These are phyloP conservation scores for Sphaerophoria rueppellii DNA, from an alignment of 2,888 invertebrate species.

Conservation along the genomic window DNA sequence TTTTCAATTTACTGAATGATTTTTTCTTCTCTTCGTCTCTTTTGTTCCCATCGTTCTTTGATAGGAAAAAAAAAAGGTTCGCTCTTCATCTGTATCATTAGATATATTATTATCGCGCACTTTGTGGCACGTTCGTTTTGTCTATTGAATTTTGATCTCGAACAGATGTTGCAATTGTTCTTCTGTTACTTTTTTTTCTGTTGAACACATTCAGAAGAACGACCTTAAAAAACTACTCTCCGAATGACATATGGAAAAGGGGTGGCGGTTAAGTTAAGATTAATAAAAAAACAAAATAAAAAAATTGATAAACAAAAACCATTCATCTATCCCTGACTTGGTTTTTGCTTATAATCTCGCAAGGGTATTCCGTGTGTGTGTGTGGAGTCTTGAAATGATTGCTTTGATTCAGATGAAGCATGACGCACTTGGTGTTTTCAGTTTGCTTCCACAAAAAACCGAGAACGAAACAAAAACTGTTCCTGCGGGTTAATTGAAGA, in stretches of 20 bases:
- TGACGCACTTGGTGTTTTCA: slow-evolving; percentile 58
- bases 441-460: not conserved
- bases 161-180: slow-evolving; percentile 71
- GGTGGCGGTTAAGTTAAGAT: slow-evolving; percentile 46
- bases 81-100: slow-evolving; percentile 24
- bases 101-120: slow-evolving; percentile 21
- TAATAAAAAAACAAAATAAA: slow-evolving; percentile 33
- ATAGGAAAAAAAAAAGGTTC: slow-evolving; percentile 15
- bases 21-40: slow-evolving; percentile 18
- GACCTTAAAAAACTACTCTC: slow-evolving; percentile 14
- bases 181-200: slow-evolving; percentile 33
- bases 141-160: slow-evolving; percentile 65
- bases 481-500: slow-evolving; percentile 68
- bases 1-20: slow-evolving; percentile 53
- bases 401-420: slow-evolving; percentile 68
- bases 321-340: slow-evolving; percentile 29
- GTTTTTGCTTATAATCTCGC: slow-evolving; percentile 55
- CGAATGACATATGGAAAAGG: slow-evolving; percentile 67
- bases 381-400: slow-evolving; percentile 42
- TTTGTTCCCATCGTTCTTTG: not conserved
- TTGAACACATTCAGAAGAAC: slow-evolving; percentile 22
- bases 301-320: slow-evolving; percentile 62
- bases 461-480: slow-evolving; percentile 42
- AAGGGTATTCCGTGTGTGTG: slow-evolving; percentile 62
- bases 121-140: slow-evolving; percentile 64